Conservation (phyloP, 2,113 vertebrate species). For the Calidris pygmaea region DNA sequence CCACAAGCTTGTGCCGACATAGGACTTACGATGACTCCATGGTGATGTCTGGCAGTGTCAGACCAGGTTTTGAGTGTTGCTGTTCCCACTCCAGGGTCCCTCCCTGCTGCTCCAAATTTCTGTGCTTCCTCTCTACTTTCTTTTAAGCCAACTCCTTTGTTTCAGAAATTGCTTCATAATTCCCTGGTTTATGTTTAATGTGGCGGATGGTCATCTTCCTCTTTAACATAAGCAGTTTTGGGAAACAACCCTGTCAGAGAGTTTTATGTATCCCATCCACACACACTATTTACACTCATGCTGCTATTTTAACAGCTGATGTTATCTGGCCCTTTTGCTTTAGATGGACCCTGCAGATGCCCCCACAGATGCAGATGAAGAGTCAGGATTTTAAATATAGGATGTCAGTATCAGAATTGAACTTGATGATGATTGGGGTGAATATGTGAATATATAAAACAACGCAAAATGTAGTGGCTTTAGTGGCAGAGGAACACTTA, state of each 20-base stretch:
- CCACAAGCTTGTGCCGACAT: accelerated
- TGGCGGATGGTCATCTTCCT: neutral
- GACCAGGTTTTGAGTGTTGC: neutral
- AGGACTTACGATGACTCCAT: accelerated
- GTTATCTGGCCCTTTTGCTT: neutral
- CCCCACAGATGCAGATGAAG: neutral
- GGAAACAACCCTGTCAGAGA: neutral
- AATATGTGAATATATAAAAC: neutral
- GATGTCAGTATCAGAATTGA: neutral
- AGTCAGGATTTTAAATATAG: neutral
- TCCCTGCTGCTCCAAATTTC: neutral
- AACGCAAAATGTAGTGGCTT: neutral
- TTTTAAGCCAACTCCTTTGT: neutral
- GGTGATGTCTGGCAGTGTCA: neutral
- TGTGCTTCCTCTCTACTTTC: neutral
- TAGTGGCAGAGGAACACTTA: neutral
- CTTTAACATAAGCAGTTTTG: neutral
- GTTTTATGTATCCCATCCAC: neutral
- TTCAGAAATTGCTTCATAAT: neutral
- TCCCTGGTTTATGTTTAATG: neutral
- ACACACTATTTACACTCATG: neutral
- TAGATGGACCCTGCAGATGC: neutral
- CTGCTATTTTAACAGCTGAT: neutral
- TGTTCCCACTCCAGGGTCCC: neutral
- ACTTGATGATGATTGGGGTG: neutral